phyloP scores from a whole-genome alignment of 2,888 invertebrate genomes.

The Brachyopa scutellaris region DNA sequence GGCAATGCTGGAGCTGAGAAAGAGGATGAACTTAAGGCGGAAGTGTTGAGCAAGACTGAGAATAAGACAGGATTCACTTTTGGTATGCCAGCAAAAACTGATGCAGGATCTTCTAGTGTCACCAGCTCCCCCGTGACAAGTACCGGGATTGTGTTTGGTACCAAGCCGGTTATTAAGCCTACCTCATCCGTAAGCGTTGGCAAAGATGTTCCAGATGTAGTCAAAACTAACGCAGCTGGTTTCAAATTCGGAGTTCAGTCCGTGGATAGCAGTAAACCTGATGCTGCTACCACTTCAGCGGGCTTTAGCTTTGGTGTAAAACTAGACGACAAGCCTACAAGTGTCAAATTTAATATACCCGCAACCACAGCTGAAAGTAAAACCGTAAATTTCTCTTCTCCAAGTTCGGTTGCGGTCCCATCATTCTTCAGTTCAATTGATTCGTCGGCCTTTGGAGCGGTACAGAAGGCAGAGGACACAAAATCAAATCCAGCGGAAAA shows the following conservation, averaged over 20 bases:
- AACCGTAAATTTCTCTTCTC: slow-evolving; percentile 44
- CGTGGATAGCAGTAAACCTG: slow-evolving; percentile 50
- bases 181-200: slow-evolving; percentile 36
- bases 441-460: slow-evolving; percentile 69
- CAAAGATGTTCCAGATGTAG: slow-evolving; percentile 71
- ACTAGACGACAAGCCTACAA: slow-evolving; percentile 50
- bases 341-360: slow-evolving; percentile 73
- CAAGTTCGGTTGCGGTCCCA: slow-evolving; percentile 56
- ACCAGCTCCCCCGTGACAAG: slow-evolving; percentile 14
- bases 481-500: slow-evolving; percentile 23
- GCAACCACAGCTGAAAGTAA: slow-evolving; percentile 39
- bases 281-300: slow-evolving; percentile 19
- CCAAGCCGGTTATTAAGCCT: slow-evolving; percentile 53
- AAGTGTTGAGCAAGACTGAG: slow-evolving; percentile 52
- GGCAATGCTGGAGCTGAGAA: slow-evolving; percentile 71
- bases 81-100: slow-evolving; percentile 29
- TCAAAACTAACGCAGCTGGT: slow-evolving; percentile 42
- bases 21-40: slow-evolving; percentile 73
- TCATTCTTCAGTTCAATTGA: slow-evolving; percentile 50
- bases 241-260: slow-evolving; percentile 73
- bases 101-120: neutral
- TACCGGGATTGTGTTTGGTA: slow-evolving; percentile 67
- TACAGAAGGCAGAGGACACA: slow-evolving; percentile 42
- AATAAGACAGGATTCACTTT: slow-evolving; percentile 39
- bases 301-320: slow-evolving; percentile 69